phyloP scores from a whole-genome alignment of 2,797 vertebrate species.

The Prionace glauca region DNA sequence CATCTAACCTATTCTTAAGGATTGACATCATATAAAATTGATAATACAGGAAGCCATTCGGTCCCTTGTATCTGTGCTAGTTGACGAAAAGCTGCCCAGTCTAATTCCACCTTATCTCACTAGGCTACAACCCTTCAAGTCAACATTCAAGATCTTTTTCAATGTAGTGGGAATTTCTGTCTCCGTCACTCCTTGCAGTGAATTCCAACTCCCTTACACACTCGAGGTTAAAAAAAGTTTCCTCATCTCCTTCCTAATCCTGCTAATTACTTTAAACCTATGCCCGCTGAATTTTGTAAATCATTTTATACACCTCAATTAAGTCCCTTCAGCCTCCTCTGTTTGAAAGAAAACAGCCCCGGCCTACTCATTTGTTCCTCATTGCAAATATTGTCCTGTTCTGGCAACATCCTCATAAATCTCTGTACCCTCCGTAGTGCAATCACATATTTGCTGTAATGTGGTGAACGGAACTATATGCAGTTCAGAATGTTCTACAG shows the following conservation, averaged over 20 bases:
- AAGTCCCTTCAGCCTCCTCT: background rate
- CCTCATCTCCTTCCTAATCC: too few relatives aligned
- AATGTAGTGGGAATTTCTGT: background rate
- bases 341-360: background rate
- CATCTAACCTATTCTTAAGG: background rate
- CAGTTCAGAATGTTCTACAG: background rate
- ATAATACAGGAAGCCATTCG: too few relatives aligned
- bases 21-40: background rate
- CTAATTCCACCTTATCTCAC: too few relatives aligned
- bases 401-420: background rate
- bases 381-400: background rate
- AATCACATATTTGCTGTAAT: background rate
- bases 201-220: too few relatives aligned
- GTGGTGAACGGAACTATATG: background rate
- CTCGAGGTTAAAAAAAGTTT: too few relatives aligned
- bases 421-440: background rate
- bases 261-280: too few relatives aligned
- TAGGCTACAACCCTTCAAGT: too few relatives aligned
- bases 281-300: background rate
- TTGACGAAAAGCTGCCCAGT: too few relatives aligned
- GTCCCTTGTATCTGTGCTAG: too few relatives aligned
- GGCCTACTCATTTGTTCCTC: background rate
- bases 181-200: background rate
- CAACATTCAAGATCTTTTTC: too few relatives aligned
- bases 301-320: too few relatives aligned